phyloP scores from a whole-genome alignment of 2,797 vertebrate genomes.

The Sternarchorhynchus goeldii region DNA sequence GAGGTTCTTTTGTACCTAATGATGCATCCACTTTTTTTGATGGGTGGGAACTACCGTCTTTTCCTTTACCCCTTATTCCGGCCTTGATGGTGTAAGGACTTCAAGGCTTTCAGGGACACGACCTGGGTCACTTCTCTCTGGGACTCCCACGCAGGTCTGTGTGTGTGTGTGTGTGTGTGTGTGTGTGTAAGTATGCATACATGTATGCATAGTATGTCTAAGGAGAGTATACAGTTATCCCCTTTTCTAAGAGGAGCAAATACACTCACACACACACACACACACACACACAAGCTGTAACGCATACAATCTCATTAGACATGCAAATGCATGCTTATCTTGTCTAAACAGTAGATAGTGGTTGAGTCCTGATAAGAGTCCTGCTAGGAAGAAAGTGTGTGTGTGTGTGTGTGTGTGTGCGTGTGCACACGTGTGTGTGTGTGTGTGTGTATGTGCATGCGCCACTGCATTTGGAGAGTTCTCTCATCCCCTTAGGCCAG shows the following conservation, averaged over 20 bases:
- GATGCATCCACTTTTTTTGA: constrained; percentile 44
- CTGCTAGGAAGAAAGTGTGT: constrained; percentile 53
- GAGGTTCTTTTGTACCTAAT: constrained; percentile 33
- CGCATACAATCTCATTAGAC: constrained; percentile 61
- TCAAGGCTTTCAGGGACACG: background rate
- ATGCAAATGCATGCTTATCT: constrained; percentile 82
- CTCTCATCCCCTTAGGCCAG: constrained; percentile 55
- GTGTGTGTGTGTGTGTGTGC: constrained; percentile 14
- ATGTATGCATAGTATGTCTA: background rate
- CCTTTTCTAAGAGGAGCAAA: constrained; percentile 31
- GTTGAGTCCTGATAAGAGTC: constrained; percentile 75
- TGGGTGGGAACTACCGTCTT: background rate
- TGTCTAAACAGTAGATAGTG: constrained; percentile 79
- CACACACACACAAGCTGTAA: constrained; percentile 53
- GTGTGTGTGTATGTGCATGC: constrained; percentile 38
- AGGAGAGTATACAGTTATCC: background rate
- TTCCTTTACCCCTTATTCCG: background rate
- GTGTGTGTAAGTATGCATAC: constrained; percentile 19
- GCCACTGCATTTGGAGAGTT: constrained; percentile 54
- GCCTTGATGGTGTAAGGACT: constrained; percentile 4
- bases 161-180: constrained; percentile 29
- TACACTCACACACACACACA: constrained; percentile 32
- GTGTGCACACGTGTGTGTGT: constrained; percentile 48
- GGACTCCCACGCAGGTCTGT: background rate
- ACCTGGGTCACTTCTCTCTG: background rate